These are phyloP conservation scores for Podargus strigoides DNA, from an alignment of 2,797 vertebrate species.

Conservation along the genomic window DNA sequence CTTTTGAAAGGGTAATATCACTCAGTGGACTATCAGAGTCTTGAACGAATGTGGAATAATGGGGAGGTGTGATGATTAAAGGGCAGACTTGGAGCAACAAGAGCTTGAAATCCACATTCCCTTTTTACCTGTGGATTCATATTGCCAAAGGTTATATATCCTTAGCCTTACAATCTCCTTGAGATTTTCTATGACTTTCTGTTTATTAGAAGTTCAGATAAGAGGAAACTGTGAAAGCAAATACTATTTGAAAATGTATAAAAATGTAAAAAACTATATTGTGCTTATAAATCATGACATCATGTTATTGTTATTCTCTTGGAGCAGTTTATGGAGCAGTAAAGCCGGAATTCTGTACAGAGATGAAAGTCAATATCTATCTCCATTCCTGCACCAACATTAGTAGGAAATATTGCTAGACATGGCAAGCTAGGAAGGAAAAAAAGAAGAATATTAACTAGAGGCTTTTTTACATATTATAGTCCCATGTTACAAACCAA, in stretches of 20 bases:
- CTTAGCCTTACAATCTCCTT: neutral
- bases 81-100: neutral
- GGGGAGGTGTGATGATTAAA: neutral
- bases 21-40: neutral
- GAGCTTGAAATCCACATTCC: neutral
- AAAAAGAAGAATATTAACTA: constrained; percentile 41
- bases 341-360: constrained; percentile 26
- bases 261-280: constrained; percentile 40
- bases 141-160: neutral
- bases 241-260: constrained; percentile 44
- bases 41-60: neutral
- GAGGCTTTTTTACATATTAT: neutral
- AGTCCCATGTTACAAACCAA: neutral
- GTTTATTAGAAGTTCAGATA: constrained; percentile 5
- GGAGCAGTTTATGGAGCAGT: constrained; percentile 52
- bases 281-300: constrained; percentile 48
- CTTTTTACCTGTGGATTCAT: neutral
- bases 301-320: constrained; percentile 58
- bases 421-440: neutral
- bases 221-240: constrained; percentile 49
- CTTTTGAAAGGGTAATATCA: neutral
- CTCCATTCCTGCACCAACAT: constrained; percentile 12
- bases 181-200: neutral
- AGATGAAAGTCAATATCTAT: constrained; percentile 54
- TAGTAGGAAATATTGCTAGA: constrained; percentile 37